Conservation (phyloP, 2,113 vertebrate genomes). For the Antigone vipio region DNA sequence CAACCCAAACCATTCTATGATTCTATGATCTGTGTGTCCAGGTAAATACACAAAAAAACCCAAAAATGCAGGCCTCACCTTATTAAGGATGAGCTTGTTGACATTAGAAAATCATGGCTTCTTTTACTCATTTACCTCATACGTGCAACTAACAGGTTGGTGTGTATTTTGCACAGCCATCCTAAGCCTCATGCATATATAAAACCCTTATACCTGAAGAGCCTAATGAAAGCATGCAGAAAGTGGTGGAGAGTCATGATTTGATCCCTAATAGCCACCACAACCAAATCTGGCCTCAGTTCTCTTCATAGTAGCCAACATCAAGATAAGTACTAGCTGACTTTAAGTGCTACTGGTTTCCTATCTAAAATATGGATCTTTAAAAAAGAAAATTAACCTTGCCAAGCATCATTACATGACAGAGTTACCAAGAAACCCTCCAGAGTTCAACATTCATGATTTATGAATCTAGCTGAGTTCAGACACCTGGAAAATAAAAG, state of each 20-base stretch:
- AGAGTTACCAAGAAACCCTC: constrained; percentile 16
- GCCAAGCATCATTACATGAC: constrained; percentile 40
- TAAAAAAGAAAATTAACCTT: constrained; percentile 35
- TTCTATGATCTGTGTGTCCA: no score
- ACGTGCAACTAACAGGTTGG: neutral
- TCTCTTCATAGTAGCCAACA: neutral
- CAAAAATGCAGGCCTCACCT: neutral
- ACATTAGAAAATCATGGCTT: neutral
- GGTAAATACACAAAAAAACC: neutral
- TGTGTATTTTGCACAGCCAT: neutral
- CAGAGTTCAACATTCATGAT: constrained; percentile 35
- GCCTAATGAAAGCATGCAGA: neutral
- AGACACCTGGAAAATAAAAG: constrained; percentile 67
- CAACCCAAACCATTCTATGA: no score
- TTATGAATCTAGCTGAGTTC: constrained; percentile 53
- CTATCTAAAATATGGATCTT: neutral
- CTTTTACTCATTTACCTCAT: neutral
- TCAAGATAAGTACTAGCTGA: neutral
- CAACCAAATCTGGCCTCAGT: neutral
- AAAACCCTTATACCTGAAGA: rapidly evolving
- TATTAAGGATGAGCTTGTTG: neutral
- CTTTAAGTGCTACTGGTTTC: neutral
- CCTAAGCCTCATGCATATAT: rapidly evolving
- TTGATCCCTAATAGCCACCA: neutral
- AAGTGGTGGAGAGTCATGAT: neutral